Conservation (phyloP, 2,113 vertebrate genomes). For the Piprites chloris region DNA sequence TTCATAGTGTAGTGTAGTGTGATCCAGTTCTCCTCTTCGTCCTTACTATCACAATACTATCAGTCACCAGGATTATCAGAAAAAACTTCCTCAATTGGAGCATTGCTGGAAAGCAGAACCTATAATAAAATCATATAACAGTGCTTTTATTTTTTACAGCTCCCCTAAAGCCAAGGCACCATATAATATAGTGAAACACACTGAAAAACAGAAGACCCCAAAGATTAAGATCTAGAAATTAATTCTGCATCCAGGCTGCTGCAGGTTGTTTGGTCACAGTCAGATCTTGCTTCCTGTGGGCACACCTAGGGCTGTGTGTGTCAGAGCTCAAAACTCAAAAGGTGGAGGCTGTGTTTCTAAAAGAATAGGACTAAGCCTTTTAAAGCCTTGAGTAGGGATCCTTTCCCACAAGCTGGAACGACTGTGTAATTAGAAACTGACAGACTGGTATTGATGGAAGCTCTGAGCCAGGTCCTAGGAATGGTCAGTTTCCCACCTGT, state of each 20-base stretch:
- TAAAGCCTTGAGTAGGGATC: background rate
- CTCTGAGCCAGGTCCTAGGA: background rate
- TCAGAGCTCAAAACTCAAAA: background rate
- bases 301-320: rapidly evolving
- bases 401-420: background rate
- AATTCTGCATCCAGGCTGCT: background rate
- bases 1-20: background rate
- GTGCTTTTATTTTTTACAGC: background rate
- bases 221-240: background rate
- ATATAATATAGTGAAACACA: background rate
- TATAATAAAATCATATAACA: background rate
- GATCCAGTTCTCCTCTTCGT: rapidly evolving
- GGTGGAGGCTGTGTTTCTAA: background rate
- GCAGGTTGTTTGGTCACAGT: background rate
- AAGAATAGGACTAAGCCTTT: background rate
- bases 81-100: background rate
- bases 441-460: rapidly evolving
- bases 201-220: background rate
- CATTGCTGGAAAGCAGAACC: background rate
- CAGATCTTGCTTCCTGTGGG: background rate
- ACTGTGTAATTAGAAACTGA: background rate
- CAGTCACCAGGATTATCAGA: background rate
- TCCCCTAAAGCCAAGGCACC: background rate
- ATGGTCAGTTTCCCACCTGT: background rate
- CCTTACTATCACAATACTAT: background rate